Evolutionary conservation across 2,113 vertebrate species (phyloP), one percentile per base, ranked within the genome.

Genomic region (Tapirus terrestris): DNA sequence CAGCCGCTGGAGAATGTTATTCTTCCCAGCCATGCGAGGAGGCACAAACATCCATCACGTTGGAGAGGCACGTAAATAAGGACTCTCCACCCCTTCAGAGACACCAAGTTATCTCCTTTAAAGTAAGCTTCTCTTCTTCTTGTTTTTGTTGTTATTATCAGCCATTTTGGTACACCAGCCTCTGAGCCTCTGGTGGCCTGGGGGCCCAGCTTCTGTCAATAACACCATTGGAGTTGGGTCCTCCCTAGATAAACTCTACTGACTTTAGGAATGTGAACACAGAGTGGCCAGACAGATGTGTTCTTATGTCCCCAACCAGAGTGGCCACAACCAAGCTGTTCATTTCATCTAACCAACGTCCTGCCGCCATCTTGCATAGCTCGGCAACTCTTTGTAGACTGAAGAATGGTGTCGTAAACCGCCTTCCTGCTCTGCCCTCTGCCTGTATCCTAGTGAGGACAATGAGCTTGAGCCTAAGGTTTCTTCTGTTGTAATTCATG

Each of bases 291-390:
- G 10, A 25, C 20, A 75, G 67, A 7, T 33, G 60, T 31, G 1
- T 70, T 31, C 73, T 89, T 36, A 16, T 5, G 51, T 39, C 58
- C 43, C 6, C 43, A 33, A 72, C 67, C 53, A 27, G 70, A 81
- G 51, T 48, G 53, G 61, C 56, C 14, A 8, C 36, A 10, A 2
- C 18, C 61, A 25, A 1, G 12, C 72, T 25, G 87, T 48, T 7
- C 6, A 1, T 36, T 39, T 81, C 4, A 5, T 27, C 16, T 17
- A 3, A 29, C n/a, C 12, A 0, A 4, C 0, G 23, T 8, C 51
- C 23, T 77, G 43, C 17, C 1, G 0, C 1, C 1, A 29, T 75
- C 31, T 70, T 1, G 18, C 45, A 0, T 43, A 5, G 10, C 70
- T 1, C 8, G n/a, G n/a, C 36, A 13, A 1, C 43, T 58, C 82